These are phyloP conservation scores for Haemorhous mexicanus DNA, from an alignment of 2,113 vertebrate species.

Conservation along the genomic window DNA sequence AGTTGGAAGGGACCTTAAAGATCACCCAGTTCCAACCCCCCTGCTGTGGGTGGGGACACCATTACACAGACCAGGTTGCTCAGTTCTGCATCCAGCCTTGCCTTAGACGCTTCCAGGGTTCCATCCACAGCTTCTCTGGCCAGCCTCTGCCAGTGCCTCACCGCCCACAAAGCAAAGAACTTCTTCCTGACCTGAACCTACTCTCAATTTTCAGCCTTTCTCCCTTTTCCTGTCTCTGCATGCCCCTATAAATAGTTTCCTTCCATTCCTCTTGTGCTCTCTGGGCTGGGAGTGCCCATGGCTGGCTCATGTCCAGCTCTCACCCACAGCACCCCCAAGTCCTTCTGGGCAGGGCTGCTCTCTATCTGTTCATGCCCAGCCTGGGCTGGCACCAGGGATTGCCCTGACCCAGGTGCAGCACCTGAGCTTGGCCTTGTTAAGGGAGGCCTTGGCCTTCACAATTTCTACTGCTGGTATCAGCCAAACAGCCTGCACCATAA, in stretches of 20 bases:
- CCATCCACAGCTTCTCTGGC: not conserved
- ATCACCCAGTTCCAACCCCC: rapidly evolving
- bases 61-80: not conserved
- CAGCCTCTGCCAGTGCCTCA: not conserved
- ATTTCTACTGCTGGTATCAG: not conserved
- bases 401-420: rapidly evolving
- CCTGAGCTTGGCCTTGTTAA: rapidly evolving
- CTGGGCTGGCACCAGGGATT: not conserved
- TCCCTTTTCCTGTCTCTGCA: not conserved
- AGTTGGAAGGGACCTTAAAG: not conserved
- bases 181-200: not conserved
- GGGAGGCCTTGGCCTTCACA: not conserved
- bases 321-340: not conserved
- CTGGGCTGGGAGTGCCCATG: not conserved
- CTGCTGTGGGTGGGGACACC: not conserved
- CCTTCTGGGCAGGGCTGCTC: not conserved
- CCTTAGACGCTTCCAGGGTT: not conserved
- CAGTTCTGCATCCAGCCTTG: not conserved
- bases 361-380: not conserved
- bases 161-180: not conserved
- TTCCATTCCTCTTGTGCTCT: not conserved
- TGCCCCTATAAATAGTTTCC: not conserved
- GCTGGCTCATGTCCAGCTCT: not conserved
- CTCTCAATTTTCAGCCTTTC: not conserved
- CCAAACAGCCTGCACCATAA: not conserved